Base-by-base conservation (phyloP, 2,113 vertebrate genomes). In the Microcebus ravelobensis region DNA sequence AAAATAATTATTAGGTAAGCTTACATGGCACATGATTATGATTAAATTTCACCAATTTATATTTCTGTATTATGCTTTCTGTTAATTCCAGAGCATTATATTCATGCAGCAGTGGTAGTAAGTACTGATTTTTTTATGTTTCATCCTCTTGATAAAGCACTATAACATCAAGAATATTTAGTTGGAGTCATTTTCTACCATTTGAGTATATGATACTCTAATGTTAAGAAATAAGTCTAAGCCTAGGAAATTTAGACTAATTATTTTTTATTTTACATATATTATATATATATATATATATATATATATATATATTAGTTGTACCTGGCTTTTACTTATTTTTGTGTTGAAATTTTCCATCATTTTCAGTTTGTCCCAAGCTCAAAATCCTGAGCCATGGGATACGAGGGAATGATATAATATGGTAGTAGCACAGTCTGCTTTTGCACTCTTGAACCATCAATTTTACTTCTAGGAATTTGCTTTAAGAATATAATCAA, bases 21-120 rank as follows among this genome's bases (percentile, higher is more conserved):
- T 91, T 85, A 91, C 79, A 96, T 96, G 96, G 92, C 96, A 98
- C 96, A 96, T 96, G 88, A 80, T 67, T 67, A 67, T 67, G 63
- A 67, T 71, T 85, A 63, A 73, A 50, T 89, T 89, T 82, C 92
- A 91, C 85, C 95, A 97, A 68, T 86, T 96, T 65, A 6, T 90
- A 81, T 83, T 96, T 96, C 55, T 88, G 48, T 67, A 90, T 95
- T 96, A 86, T 13, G 85, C 87, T 91, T 96, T 84, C 89, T 92
- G 91, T 74, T 96, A 95, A 90, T 77, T 89, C 88, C 82, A 91
- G 67, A 97, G 91, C 85, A 83, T 91, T 89, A 31, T 57, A 96
- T 84, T 97, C 55, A 57, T 98, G 97, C 95, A 97, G 94, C 96
- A 95, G 74, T 95, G 85, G 90, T 91, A 97, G 91, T 86, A 97